Evolutionary conservation across 1,140 invertebrate species (phyloP).

Genomic region (Elymnias hypermnestra): DNA sequence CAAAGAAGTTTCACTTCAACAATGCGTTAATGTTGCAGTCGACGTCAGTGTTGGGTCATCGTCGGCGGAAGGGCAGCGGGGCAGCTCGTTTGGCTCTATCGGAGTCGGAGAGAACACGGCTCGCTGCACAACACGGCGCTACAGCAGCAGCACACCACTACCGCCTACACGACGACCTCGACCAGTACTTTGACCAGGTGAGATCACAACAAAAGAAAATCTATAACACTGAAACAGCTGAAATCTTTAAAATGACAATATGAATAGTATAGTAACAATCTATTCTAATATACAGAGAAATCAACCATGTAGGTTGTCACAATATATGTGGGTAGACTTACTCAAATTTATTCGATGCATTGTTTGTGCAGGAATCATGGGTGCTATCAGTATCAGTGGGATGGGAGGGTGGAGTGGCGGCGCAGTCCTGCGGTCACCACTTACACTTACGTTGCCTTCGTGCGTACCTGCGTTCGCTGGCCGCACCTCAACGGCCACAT

Average conservation of each 20-base stretch:
- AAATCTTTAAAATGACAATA: too few relatives aligned
- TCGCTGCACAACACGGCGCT: slow-evolving; percentile 80
- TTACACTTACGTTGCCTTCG: slow-evolving; percentile 94
- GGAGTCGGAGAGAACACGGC: slow-evolving; percentile 76
- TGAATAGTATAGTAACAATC: too few relatives aligned
- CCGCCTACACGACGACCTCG: slow-evolving; percentile 82
- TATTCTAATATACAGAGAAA: too few relatives aligned
- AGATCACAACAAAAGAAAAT: neutral
- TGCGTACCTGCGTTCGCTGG: slow-evolving; percentile 90
- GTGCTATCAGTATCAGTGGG: slow-evolving; percentile 90
- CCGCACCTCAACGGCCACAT: slow-evolving; percentile 84
- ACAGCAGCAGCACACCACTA: slow-evolving; percentile 82
- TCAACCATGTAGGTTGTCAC: too few relatives aligned
- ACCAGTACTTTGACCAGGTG: slow-evolving; percentile 86
- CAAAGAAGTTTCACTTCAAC: too few relatives aligned
- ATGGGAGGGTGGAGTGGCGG: slow-evolving; percentile 94
- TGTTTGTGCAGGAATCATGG: slow-evolving; percentile 81
- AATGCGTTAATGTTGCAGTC: too few relatives aligned
- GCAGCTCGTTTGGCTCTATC: slow-evolving; percentile 50
- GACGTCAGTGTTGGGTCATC: slow-evolving; percentile 88
- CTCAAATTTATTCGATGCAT: too few relatives aligned
- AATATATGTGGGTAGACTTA: too few relatives aligned
- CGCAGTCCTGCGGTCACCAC: slow-evolving; percentile 98
- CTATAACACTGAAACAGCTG: too few relatives aligned
- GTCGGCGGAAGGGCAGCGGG: slow-evolving; percentile 74